A percentile compares a stretch with the other conserved stretches of the same genome.
phyloP scores from a whole-genome alignment of 2,888 invertebrate species.

The Neoaliturus tenellus region DNA sequence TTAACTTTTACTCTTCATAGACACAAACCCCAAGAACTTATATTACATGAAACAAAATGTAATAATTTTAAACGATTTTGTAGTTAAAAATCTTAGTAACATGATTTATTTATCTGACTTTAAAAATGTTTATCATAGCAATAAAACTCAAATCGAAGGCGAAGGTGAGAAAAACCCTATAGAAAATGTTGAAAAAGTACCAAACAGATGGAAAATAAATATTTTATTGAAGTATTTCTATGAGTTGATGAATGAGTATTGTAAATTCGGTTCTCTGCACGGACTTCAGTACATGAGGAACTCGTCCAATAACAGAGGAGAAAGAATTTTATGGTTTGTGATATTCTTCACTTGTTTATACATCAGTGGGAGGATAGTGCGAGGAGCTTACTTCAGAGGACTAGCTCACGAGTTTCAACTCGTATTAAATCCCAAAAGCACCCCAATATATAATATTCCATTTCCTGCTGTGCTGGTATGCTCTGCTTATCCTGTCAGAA shows the following conservation, averaged over 20 bases:
- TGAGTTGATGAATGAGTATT: background rate
- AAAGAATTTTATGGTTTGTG: background rate
- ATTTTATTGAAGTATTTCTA: too few species aligned
- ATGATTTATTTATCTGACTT: too few species aligned
- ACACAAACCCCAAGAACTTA: too few species aligned
- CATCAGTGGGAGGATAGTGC: background rate
- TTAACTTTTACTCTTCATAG: too few species aligned
- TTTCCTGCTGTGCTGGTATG: background rate
- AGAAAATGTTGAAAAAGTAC: too few species aligned
- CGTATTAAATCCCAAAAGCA: background rate
- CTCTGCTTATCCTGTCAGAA: background rate
- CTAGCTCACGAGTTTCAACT: background rate
- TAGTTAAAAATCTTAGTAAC: too few species aligned
- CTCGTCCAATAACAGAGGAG: background rate
- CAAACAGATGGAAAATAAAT: too few species aligned
- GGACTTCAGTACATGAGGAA: background rate
- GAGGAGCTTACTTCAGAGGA: background rate
- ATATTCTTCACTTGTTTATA: background rate
- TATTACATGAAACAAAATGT: too few species aligned
- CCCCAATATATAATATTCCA: background rate
- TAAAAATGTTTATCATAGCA: too few species aligned
- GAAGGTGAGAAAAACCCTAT: too few species aligned
- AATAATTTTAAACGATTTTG: too few species aligned
- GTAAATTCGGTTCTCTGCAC: background rate
- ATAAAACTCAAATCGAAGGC: too few species aligned